phyloP scores from a whole-genome alignment of 2,888 invertebrate genomes.

The Suillia variegata region DNA sequence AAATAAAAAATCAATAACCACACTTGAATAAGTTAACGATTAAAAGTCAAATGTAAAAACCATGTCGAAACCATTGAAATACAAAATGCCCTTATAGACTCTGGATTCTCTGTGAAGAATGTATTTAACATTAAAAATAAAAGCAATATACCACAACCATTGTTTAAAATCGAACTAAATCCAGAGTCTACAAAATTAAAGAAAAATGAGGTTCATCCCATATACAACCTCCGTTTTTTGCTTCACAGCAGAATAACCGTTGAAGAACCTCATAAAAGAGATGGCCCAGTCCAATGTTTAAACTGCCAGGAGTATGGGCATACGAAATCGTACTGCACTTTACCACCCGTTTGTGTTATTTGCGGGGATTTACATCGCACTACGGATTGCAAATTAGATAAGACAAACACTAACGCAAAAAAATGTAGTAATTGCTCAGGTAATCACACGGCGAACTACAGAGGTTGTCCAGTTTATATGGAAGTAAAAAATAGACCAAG shows the following conservation, averaged over 20 bases:
- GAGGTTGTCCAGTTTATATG: conserved; percentile 1
- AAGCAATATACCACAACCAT: not conserved
- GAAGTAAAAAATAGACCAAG: not conserved
- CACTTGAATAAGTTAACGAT: too few relatives aligned
- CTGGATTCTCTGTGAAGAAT: too few relatives aligned
- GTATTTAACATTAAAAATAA: not conserved
- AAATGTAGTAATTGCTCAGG: conserved; percentile 4
- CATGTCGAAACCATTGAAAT: too few relatives aligned
- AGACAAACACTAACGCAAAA: not conserved
- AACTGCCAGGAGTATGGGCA: conserved; percentile 7
- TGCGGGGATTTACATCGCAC: conserved; percentile 1
- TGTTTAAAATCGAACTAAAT: not conserved
- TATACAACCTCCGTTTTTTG: too few relatives aligned
- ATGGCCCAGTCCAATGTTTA: not conserved
- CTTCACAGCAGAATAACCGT: not conserved
- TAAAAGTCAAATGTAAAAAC: too few relatives aligned
- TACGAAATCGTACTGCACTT: conserved; percentile 2
- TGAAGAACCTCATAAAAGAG: conserved; percentile 1
- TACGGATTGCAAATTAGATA: not conserved
- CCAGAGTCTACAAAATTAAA: too few relatives aligned
- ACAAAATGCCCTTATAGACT: too few relatives aligned
- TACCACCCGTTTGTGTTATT: conserved; percentile 1
- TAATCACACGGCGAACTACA: conserved; percentile 4
- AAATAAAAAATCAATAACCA: too few relatives aligned
- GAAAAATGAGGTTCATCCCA: too few relatives aligned